phyloP scores from a whole-genome alignment of 1,140 invertebrate genomes.

The Xylocopa sonorina region DNA sequence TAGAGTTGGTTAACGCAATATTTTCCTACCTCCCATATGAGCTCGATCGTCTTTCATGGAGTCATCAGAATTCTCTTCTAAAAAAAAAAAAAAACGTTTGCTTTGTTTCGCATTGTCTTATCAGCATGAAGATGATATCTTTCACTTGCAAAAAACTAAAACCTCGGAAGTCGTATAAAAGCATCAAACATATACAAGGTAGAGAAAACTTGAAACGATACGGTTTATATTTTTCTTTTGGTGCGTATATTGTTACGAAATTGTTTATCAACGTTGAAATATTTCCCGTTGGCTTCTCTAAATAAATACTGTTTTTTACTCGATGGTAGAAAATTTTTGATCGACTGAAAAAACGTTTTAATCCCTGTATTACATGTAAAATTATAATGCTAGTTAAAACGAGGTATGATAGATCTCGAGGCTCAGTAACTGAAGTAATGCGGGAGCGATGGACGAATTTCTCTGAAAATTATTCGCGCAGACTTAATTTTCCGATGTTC shows the following conservation, averaged over 20 bases:
- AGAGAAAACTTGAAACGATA: background rate
- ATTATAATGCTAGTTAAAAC: background rate
- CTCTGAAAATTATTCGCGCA: background rate
- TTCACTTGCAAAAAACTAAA: background rate
- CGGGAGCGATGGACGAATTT: background rate
- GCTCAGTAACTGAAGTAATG: background rate
- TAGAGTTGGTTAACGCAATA: background rate
- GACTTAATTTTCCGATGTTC: background rate
- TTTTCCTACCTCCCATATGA: background rate
- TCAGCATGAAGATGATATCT: slow-evolving; percentile 14
- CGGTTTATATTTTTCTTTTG: background rate
- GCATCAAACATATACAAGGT: background rate
- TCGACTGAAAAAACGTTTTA: background rate
- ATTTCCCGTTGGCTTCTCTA: background rate
- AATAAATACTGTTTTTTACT: background rate
- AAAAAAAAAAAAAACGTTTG: background rate
- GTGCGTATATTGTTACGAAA: background rate
- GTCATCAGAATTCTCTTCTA: background rate
- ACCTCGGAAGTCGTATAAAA: background rate
- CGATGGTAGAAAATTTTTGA: background rate
- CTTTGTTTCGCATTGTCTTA: background rate
- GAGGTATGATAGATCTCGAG: background rate
- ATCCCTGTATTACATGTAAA: background rate
- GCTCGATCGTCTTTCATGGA: slow-evolving; percentile 2
- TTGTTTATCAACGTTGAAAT: background rate